phyloP scores from a whole-genome alignment of 2,888 invertebrate species.

The Dorcus hopei region DNA sequence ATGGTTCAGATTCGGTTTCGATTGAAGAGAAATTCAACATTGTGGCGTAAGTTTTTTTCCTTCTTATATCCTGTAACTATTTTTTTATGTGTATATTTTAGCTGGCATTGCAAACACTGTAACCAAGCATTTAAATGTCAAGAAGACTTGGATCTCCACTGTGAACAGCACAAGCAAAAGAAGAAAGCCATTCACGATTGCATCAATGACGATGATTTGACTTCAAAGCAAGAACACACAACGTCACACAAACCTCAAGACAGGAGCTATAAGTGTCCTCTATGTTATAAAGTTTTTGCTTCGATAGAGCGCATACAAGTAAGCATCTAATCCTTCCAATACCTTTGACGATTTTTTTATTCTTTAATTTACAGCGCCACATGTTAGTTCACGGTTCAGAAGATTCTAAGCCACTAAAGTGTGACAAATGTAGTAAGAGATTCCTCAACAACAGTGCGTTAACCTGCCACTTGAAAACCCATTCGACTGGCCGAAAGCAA shows the following conservation, averaged over 20 bases:
- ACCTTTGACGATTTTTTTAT: background rate
- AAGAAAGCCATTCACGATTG: background rate
- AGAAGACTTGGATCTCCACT: conserved; percentile 37
- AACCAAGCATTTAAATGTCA: conserved; percentile 38
- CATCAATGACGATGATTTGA: no score
- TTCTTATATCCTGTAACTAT: no score
- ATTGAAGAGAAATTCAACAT: conserved; percentile 38
- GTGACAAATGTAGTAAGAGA: conserved; percentile 60
- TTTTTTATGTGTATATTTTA: no score
- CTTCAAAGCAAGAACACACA: conserved; percentile 24
- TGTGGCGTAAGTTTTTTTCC: conserved; percentile 28
- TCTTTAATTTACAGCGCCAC: conserved; percentile 52
- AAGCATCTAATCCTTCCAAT: conserved; percentile 14
- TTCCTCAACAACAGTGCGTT: conserved; percentile 72
- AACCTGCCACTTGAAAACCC: conserved; percentile 69
- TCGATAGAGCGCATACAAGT: conserved; percentile 59
- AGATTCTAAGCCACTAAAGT: conserved; percentile 67
- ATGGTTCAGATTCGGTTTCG: conserved; percentile 28
- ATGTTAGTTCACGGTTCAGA: conserved; percentile 65
- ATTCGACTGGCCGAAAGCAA: conserved; percentile 58
- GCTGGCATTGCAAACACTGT: conserved; percentile 30
- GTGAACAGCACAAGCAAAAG: conserved; percentile 36
- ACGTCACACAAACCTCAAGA: conserved; percentile 28
- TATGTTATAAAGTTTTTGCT: conserved; percentile 65
- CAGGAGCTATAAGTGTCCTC: conserved; percentile 58